These are phyloP conservation scores for Gymnothorax javanicus DNA, from an alignment of 2,797 vertebrate genomes.

Conservation along the genomic window DNA sequence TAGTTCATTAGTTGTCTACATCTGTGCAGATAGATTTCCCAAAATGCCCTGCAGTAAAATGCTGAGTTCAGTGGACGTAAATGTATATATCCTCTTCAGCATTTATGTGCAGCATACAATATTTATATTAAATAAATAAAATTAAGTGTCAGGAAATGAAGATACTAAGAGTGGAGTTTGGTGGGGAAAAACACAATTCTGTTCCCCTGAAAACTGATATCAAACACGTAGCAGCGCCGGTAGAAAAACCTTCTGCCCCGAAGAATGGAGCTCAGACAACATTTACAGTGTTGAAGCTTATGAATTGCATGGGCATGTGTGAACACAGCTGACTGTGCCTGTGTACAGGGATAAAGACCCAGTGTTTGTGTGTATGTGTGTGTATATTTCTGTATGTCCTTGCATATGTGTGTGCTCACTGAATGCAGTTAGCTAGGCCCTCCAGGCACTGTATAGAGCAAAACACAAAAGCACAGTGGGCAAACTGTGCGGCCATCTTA, in stretches of 20 bases:
- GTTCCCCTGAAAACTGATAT: not conserved
- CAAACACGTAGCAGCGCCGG: not conserved
- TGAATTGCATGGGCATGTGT: not conserved
- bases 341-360: not conserved
- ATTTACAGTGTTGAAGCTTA: not conserved
- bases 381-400: not conserved
- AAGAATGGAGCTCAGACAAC: not conserved
- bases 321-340: not conserved
- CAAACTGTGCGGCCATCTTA: not conserved
- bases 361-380: not conserved
- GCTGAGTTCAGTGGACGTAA: not conserved
- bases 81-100: not conserved
- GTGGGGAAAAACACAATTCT: not conserved
- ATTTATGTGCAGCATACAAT: not conserved
- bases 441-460: not conserved
- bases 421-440: not conserved
- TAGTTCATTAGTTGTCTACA: not conserved
- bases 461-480: not conserved
- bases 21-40: not conserved
- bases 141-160: not conserved
- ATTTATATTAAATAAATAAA: not conserved
- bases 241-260: not conserved
- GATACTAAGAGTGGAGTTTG: not conserved
- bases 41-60: constrained; percentile 1
- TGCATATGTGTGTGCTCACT: not conserved